Base-by-base conservation (phyloP, 2,797 vertebrate genomes). In the Enteromius treurensis region DNA sequence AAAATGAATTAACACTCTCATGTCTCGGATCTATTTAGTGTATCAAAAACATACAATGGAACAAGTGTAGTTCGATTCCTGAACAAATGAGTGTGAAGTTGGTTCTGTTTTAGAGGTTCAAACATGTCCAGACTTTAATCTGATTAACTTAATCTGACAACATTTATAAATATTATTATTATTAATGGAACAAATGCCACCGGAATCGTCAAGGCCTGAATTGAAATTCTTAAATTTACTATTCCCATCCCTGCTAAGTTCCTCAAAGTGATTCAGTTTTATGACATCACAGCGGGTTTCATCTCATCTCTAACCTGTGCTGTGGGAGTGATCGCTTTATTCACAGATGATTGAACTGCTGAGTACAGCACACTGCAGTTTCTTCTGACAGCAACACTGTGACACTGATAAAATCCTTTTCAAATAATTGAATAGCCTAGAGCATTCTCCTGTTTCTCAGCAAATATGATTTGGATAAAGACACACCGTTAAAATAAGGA, bases 401-500 rank as follows among this genome's bases (percentile, higher is more conserved):
- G 53, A 76, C 45, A 51, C 62, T 71, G 79, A 80, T 75, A 47
- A 80, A 84, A 73, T 64, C 42, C 49, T 79, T 75, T 75, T 64
- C 60, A 70, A 68, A 84, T 82, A 84, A 83, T 65, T 69, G 42
- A 58, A 85, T 79, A 51, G 73, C 71, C 80, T 60, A 47, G 32
- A 74, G 70, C 74, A 76, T 69, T 82, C 69, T 37, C 60, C 29
- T 65, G 32, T 83, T 67, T 79, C 47, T 62, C 26, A 78, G 67
- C 70, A 71, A 86, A 86, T 76, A 77, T 70, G 42, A 76, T 80
- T 85, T 77, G 75, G 67, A 75, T 79, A 51, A 84, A 80, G 81
- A 86, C 49, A 40, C 55, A 42, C 32, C 5, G 74, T 65, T 78
- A 37, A 74, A 84, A 84, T 73, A 81, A 79, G 47, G 75, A 84